phyloP scores from a whole-genome alignment of 2,888 invertebrate genomes.

The Melipona beecheii region DNA sequence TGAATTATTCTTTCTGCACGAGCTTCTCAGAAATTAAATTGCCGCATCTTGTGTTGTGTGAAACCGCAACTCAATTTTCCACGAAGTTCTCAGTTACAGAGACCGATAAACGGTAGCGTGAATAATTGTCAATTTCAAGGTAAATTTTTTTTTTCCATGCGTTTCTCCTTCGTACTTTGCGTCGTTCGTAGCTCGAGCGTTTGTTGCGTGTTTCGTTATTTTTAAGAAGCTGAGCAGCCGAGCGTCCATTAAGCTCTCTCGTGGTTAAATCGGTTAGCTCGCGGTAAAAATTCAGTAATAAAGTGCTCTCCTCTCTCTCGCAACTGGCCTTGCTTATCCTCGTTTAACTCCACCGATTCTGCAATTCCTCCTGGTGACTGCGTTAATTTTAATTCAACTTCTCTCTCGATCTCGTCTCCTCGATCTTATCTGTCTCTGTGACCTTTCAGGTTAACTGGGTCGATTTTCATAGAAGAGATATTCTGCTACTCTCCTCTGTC shows the following conservation, averaged over 20 bases:
- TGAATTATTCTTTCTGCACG: neutral
- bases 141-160: no score
- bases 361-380: neutral
- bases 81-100: no score
- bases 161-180: no score
- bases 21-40: neutral
- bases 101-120: no score
- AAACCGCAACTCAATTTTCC: no score
- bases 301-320: neutral
- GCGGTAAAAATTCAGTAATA: conserved; percentile 12
- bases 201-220: neutral
- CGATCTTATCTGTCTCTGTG: no score
- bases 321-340: neutral
- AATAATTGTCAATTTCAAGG: no score
- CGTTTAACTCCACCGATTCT: conserved; percentile 1
- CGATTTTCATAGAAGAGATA: neutral
- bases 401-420: neutral
- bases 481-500: no score
- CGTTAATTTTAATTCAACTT: conserved; percentile 20
- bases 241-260: neutral
- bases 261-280: neutral
- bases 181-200: neutral
- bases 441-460: neutral
- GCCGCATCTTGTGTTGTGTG: no score
- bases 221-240: neutral